Conservation (phyloP, 2,888 invertebrate species). For the Disparrhopalites patrizii region DNA sequence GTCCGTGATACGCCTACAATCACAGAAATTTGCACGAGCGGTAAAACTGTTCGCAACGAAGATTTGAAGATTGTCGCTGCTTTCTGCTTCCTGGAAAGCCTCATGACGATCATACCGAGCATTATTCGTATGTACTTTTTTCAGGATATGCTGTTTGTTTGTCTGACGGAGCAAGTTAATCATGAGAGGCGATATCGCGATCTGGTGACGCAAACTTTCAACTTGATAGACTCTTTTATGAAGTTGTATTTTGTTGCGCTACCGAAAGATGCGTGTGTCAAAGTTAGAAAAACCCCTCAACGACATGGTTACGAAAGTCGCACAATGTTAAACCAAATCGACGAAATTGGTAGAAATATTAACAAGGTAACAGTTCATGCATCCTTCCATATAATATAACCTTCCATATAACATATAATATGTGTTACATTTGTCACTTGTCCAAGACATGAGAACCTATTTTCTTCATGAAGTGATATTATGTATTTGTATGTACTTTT, state of each 20-base stretch:
- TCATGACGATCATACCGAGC: neutral
- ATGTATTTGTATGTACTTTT: neutral
- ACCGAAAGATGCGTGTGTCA: slow-evolving; percentile 19
- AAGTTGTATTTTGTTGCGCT: slow-evolving; percentile 20
- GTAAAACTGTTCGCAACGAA: too few species aligned
- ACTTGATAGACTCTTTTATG: slow-evolving; percentile 20
- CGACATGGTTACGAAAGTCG: slow-evolving; percentile 12
- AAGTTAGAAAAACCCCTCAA: slow-evolving; percentile 11
- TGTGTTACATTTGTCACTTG: too few species aligned
- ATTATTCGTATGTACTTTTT: slow-evolving; percentile 1
- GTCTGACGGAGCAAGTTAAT: slow-evolving; percentile 23
- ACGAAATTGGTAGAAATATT: slow-evolving; percentile 14
- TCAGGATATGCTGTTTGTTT: slow-evolving; percentile 19
- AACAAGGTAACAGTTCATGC: slow-evolving; percentile 17
- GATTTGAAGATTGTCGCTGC: too few species aligned
- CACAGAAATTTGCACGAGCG: too few species aligned
- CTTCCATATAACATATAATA: neutral
- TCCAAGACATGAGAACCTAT: neutral
- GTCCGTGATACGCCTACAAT: too few species aligned
- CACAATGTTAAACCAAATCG: slow-evolving; percentile 12
- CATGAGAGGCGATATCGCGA: slow-evolving; percentile 22
- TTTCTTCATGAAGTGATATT: neutral
- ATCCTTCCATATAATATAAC: neutral
- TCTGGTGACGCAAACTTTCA: slow-evolving; percentile 13
- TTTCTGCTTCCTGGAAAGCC: too few species aligned